These are phyloP conservation scores for Lagenorhynchus albirostris DNA, from an alignment of 2,113 vertebrate species.

Conservation along the genomic window DNA sequence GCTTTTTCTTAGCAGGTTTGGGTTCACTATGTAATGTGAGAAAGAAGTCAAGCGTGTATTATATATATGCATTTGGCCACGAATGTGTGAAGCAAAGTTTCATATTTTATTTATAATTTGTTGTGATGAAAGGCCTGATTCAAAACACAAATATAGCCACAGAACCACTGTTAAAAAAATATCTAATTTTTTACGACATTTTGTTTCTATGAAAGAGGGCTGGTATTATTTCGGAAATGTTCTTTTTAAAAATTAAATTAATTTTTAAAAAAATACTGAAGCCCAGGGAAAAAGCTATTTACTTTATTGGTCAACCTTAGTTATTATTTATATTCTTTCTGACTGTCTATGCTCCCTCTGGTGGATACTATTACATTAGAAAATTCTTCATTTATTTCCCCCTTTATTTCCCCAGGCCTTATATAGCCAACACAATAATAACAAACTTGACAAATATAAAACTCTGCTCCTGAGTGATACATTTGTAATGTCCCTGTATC, in stretches of 20 bases:
- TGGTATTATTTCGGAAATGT: not conserved
- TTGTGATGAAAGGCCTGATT: slow-evolving; percentile 19
- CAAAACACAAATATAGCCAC: slow-evolving; percentile 13
- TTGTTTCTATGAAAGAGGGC: not conserved
- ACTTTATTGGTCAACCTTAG: not conserved
- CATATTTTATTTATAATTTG: slow-evolving; percentile 55
- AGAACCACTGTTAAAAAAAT: not conserved
- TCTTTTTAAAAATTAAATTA: not conserved
- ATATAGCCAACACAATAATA: not conserved
- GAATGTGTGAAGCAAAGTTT: not conserved
- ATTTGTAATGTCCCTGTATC: not conserved
- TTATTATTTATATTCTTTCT: not conserved
- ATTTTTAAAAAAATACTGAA: not conserved
- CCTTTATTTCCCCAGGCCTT: not conserved
- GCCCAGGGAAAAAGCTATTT: not conserved
- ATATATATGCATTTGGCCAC: not conserved
- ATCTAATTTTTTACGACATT: slow-evolving; percentile 12
- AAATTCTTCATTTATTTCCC: not conserved
- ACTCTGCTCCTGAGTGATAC: not conserved
- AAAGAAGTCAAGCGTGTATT: not conserved
- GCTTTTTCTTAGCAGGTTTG: not conserved
- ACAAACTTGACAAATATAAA: not conserved
- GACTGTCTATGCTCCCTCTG: not conserved
- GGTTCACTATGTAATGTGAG: not conserved
- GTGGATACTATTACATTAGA: not conserved